Conservation (phyloP, 2,113 vertebrate species). For the Cryptotis parvus region DNA sequence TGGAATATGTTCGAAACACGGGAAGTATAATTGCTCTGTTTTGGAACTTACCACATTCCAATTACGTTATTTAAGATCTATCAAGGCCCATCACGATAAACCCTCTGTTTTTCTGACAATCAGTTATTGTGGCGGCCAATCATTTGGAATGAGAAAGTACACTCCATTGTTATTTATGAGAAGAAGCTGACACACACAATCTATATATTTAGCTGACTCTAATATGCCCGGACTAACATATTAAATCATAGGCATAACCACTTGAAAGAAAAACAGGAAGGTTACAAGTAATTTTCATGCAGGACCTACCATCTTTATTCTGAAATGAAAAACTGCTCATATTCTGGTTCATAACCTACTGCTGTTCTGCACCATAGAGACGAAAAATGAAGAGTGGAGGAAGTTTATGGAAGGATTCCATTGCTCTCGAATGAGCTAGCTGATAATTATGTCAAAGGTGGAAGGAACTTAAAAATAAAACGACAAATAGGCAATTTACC, state of each 20-base stretch:
- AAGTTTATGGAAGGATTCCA: not conserved
- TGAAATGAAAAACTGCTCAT: slow-evolving; percentile 49
- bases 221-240: slow-evolving; percentile 29
- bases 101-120: slow-evolving; percentile 60
- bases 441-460: not conserved
- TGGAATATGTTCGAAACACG: slow-evolving; percentile 67
- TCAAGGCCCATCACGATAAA: slow-evolving; percentile 57
- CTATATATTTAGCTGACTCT: slow-evolving; percentile 55
- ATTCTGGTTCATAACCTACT: not conserved
- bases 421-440: not conserved
- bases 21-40: slow-evolving; percentile 52
- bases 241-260: slow-evolving; percentile 40
- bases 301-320: not conserved
- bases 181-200: slow-evolving; percentile 28
- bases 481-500: not conserved
- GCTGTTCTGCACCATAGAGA: not conserved
- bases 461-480: not conserved
- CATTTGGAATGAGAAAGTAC: slow-evolving; percentile 70
- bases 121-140: slow-evolving; percentile 63
- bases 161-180: slow-evolving; percentile 68
- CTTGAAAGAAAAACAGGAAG: slow-evolving; percentile 46
- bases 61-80: slow-evolving; percentile 76
- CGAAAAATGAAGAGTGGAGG: not conserved
- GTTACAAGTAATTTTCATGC: slow-evolving; percentile 63
- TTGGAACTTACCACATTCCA: slow-evolving; percentile 43